These are phyloP conservation scores for Brachyptera risi DNA, from an alignment of 2,888 invertebrate species.

Conservation along the genomic window DNA sequence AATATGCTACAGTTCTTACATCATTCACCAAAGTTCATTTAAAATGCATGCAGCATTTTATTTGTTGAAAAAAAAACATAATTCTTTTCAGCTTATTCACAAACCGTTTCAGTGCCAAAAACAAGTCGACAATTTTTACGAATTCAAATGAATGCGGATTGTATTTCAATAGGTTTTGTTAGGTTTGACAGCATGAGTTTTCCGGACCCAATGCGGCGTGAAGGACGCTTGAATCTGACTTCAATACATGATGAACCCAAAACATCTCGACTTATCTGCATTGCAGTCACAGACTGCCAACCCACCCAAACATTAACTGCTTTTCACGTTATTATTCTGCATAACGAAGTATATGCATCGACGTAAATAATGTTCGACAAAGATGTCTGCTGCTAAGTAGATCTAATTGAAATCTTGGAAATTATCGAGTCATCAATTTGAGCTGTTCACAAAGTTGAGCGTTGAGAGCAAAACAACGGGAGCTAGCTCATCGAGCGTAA, in stretches of 20 bases:
- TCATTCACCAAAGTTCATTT: too few relatives aligned
- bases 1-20: too few relatives aligned
- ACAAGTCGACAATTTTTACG: conserved; percentile 14
- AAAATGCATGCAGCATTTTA: too few relatives aligned
- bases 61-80: too few relatives aligned
- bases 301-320: conserved; percentile 4
- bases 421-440: too few relatives aligned
- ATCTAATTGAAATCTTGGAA: conserved; percentile 1
- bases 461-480: too few relatives aligned
- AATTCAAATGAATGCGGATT: conserved; percentile 12
- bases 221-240: not conserved
- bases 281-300: conserved; percentile 7
- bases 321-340: not conserved
- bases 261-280: conserved; percentile 6
- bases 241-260: conserved; percentile 12
- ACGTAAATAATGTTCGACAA: not conserved
- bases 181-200: conserved; percentile 2
- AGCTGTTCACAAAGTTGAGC: too few relatives aligned
- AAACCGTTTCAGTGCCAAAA: not conserved
- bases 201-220: conserved; percentile 3
- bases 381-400: not conserved
- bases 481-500: too few relatives aligned
- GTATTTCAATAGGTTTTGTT: conserved; percentile 1
- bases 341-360: not conserved
- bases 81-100: conserved; percentile 4